These are phyloP conservation scores for Heliconius congener DNA, from an alignment of 1,140 invertebrate species.

Conservation along the genomic window DNA sequence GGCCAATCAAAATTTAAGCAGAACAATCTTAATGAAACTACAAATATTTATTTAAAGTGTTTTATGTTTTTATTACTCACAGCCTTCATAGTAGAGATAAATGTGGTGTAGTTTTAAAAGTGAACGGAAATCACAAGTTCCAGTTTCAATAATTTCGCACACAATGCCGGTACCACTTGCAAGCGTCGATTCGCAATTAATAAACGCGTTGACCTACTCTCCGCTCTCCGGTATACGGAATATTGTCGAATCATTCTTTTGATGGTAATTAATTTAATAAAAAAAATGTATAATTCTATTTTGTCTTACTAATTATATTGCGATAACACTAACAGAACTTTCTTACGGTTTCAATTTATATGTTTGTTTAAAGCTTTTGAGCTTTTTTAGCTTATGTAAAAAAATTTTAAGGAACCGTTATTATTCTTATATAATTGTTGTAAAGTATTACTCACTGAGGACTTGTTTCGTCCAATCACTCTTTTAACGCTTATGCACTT, in stretches of 20 bases:
- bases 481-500: conserved; percentile 22
- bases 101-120: conserved; percentile 52
- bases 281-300: neutral
- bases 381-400: neutral
- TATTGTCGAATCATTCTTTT: conserved; percentile 62
- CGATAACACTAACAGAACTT: neutral
- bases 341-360: neutral
- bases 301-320: neutral
- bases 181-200: conserved; percentile 71
- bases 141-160: conserved; percentile 63
- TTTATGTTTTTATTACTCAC: neutral
- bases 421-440: neutral
- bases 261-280: conserved; percentile 60
- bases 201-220: conserved; percentile 70
- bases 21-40: neutral
- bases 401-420: neutral
- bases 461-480: conserved; percentile 4
- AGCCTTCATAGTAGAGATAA: conserved; percentile 33
- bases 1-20: neutral
- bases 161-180: conserved; percentile 68
- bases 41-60: conserved; percentile 10
- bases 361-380: neutral
- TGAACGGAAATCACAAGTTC: conserved; percentile 68
- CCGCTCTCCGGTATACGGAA: conserved; percentile 51
- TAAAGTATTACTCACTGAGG: neutral